These are phyloP conservation scores for Zaprionus ghesquierei DNA, from an alignment of 1,140 invertebrate species.

Conservation along the genomic window DNA sequence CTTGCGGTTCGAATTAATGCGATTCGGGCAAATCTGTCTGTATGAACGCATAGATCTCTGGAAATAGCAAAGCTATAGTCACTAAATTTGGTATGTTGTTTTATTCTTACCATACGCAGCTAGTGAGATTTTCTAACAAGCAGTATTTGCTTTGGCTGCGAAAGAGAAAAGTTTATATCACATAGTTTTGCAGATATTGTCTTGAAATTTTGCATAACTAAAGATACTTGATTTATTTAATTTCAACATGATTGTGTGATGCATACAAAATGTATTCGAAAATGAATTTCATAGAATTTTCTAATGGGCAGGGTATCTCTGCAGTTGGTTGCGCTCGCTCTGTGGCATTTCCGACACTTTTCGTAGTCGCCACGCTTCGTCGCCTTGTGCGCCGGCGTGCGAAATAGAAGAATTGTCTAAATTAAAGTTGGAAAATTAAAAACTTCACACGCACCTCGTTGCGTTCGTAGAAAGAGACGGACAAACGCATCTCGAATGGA, in stretches of 20 bases:
- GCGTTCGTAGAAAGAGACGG: slow-evolving; percentile 14
- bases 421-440: slow-evolving; percentile 78
- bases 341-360: background rate
- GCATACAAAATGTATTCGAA: no score
- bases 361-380: slow-evolving; percentile 58
- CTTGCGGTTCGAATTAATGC: no score
- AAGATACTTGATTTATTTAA: background rate
- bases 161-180: no score
- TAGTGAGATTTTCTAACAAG: background rate
- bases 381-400: slow-evolving; percentile 49
- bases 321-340: background rate
- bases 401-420: slow-evolving; percentile 71
- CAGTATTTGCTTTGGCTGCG: no score
- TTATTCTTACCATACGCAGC: background rate
- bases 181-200: background rate
- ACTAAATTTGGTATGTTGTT: background rate
- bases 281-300: no score
- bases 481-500: slow-evolving; percentile 9
- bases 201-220: background rate
- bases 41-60: background rate
- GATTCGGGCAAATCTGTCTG: background rate
- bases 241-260: background rate
- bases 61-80: background rate
- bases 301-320: background rate
- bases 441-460: slow-evolving; percentile 70